These are phyloP conservation scores for Imbricaverruca yamaguchii DNA, from an alignment of 2,888 invertebrate genomes.

Conservation along the genomic window DNA sequence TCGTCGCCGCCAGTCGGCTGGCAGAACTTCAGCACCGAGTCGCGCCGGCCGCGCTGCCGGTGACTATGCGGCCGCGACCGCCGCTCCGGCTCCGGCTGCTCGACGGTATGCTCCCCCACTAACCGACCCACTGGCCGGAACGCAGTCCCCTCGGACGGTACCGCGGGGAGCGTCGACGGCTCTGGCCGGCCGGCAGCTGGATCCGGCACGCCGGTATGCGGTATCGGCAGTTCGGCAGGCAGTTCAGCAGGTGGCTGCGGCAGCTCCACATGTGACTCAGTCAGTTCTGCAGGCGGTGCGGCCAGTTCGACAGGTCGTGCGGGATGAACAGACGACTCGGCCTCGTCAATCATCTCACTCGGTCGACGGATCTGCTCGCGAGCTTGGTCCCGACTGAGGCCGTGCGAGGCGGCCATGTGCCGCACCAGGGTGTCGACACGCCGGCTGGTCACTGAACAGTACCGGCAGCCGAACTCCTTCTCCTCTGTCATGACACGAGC, in stretches of 20 bases:
- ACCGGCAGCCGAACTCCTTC: constrained; percentile 12
- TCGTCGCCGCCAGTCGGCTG: background rate
- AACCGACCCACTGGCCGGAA: background rate
- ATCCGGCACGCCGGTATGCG: too few species aligned
- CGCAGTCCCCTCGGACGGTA: background rate
- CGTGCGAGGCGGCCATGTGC: constrained; percentile 10
- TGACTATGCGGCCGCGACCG: background rate
- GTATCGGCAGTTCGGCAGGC: too few species aligned
- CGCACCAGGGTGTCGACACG: constrained; percentile 3
- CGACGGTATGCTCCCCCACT: too few species aligned
- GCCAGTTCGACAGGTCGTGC: background rate
- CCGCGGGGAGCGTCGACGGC: background rate
- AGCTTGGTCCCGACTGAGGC: constrained; percentile 1
- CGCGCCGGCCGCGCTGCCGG: background rate
- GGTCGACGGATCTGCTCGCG: background rate
- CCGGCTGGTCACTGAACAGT: background rate
- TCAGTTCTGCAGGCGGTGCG: background rate
- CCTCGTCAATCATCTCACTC: too few species aligned
- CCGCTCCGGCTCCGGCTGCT: background rate
- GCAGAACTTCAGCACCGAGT: constrained; percentile 1
- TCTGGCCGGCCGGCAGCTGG: background rate
- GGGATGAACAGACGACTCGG: background rate
- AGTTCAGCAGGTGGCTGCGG: background rate
- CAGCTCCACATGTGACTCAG: background rate
- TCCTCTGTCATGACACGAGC: background rate